Conservation (phyloP, 1,140 invertebrate genomes). For the Drosophila murphyi region DNA sequence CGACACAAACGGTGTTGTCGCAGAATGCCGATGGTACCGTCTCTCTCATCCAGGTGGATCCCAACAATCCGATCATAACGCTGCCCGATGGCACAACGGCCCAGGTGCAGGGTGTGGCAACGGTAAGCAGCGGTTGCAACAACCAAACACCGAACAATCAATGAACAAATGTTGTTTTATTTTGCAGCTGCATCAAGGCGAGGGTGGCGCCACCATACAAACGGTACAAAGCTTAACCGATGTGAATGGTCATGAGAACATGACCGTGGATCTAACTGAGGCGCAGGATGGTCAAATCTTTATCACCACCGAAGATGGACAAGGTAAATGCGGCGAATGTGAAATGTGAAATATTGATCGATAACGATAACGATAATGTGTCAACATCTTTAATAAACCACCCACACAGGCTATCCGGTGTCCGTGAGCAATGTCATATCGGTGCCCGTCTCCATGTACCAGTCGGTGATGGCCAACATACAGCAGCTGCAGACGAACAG, state of each 20-base stretch:
- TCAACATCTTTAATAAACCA: neutral
- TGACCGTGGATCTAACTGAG: slow-evolving; percentile 94
- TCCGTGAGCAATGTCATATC: slow-evolving; percentile 97
- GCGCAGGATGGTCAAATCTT: slow-evolving; percentile 98
- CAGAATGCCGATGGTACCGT: slow-evolving; percentile 98
- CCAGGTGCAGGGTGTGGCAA: slow-evolving; percentile 95
- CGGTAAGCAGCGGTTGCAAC: slow-evolving; percentile 86
- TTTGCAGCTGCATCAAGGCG: slow-evolving; percentile 91
- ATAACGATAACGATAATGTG: too few relatives aligned
- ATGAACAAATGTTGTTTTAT: neutral
- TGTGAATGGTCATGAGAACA: slow-evolving; percentile 88
- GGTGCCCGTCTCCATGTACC: slow-evolving; percentile 98
- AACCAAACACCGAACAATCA: neutral
- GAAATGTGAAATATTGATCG: too few relatives aligned
- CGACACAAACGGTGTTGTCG: slow-evolving; percentile 95
- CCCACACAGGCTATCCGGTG: slow-evolving; percentile 89
- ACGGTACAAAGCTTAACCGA: slow-evolving; percentile 89
- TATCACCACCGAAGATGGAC: slow-evolving; percentile 96
- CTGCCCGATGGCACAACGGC: slow-evolving; percentile 97
- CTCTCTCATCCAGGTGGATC: slow-evolving; percentile 98
- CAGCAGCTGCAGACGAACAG: slow-evolving; percentile 91
- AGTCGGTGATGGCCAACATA: slow-evolving; percentile 97
- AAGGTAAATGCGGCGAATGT: slow-evolving; percentile 87
- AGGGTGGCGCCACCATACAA: slow-evolving; percentile 89
- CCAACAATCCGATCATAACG: slow-evolving; percentile 96